These are phyloP conservation scores for Galemys pyrenaicus DNA, from an alignment of 2,113 vertebrate genomes.

Conservation along the genomic window DNA sequence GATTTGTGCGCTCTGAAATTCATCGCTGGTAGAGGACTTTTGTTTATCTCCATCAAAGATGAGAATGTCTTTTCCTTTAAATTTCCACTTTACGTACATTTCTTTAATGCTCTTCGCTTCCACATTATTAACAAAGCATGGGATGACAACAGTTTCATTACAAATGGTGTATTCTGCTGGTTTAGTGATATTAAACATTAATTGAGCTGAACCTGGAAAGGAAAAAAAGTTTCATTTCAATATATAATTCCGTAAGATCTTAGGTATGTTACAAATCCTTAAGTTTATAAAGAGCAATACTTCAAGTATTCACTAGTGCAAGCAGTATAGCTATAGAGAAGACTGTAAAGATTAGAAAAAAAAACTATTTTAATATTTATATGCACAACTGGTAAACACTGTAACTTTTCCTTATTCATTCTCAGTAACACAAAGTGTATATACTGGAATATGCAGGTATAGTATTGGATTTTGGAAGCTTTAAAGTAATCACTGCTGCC, in stretches of 20 bases:
- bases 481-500: constrained; percentile 30
- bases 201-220: constrained; percentile 84
- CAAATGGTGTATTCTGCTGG: constrained; percentile 73
- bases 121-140: constrained; percentile 82
- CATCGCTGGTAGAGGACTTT: rapidly evolving
- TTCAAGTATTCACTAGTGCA: constrained; percentile 40
- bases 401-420: constrained; percentile 26
- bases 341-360: neutral
- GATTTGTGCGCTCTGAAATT: constrained; percentile 66
- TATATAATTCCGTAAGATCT: constrained; percentile 61
- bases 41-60: constrained; percentile 37
- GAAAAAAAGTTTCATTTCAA: constrained; percentile 64
- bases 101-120: rapidly evolving
- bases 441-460: constrained; percentile 28
- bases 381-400: neutral
- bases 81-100: constrained; percentile 82
- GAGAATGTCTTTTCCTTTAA: constrained; percentile 67
- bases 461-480: constrained; percentile 40
- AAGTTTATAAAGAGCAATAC: neutral
- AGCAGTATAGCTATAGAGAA: neutral
- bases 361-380: constrained; percentile 51
- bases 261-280: constrained; percentile 17
- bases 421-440: constrained; percentile 24
- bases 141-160: constrained; percentile 80
- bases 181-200: constrained; percentile 51